Conservation (phyloP, 2,888 invertebrate species). For the Eupithecia subumbrata region DNA sequence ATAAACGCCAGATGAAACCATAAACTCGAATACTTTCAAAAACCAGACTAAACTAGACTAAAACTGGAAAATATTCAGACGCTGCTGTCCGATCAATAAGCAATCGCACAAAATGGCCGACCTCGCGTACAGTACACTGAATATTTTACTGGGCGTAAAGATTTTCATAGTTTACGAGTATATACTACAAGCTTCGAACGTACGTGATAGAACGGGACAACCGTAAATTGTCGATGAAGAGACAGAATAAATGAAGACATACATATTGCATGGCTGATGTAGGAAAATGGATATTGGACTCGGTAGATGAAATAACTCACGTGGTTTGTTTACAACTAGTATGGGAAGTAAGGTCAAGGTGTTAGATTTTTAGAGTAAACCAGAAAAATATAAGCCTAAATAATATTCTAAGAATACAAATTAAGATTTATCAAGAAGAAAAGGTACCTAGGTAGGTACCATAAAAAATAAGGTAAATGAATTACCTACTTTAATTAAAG, state of each 20-base stretch:
- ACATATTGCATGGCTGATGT: slow-evolving; percentile 6
- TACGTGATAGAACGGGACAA: slow-evolving; percentile 41
- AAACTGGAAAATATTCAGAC: slow-evolving; percentile 6
- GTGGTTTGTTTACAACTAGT: background rate
- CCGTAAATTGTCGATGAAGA: slow-evolving; percentile 28
- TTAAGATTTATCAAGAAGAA: background rate
- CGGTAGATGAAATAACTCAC: background rate
- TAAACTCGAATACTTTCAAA: background rate
- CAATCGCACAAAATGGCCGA: slow-evolving; percentile 45
- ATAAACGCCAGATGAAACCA: background rate
- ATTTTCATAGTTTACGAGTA: slow-evolving; percentile 44
- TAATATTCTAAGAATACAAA: background rate
- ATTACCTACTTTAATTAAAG: background rate
- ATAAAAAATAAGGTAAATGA: background rate
- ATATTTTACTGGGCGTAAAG: slow-evolving; percentile 50
- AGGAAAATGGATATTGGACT: background rate
- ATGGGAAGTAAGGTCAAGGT: background rate
- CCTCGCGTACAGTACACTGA: slow-evolving; percentile 41
- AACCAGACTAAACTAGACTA: background rate
- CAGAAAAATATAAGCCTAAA: background rate
- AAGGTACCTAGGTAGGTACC: background rate
- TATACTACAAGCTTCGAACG: slow-evolving; percentile 42
- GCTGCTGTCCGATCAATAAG: slow-evolving; percentile 51
- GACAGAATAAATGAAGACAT: slow-evolving; percentile 11
- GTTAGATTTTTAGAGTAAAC: background rate